Evolutionary conservation across 2,113 vertebrate species (phyloP).

Genomic region (Paratilapia polleni): DNA sequence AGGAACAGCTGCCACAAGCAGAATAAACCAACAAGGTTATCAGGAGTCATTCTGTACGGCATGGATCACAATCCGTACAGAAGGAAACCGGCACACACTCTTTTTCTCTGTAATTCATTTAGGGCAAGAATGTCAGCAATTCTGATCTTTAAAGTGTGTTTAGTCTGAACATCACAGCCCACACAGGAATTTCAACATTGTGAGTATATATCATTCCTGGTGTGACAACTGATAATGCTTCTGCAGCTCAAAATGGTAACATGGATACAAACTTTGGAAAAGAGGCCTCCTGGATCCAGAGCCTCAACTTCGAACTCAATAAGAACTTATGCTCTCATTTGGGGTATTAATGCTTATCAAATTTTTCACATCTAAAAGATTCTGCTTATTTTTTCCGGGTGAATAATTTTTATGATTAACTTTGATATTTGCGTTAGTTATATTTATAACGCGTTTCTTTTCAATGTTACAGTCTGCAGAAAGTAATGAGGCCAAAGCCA

Average conservation of each 20-base stretch:
- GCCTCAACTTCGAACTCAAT: neutral
- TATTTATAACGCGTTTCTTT: neutral
- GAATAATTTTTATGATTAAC: neutral
- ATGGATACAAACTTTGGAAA: neutral
- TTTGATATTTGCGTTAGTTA: neutral
- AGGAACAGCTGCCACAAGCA: neutral
- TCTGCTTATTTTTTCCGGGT: neutral
- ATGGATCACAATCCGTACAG: neutral
- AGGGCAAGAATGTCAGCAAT: neutral
- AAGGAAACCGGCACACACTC: neutral
- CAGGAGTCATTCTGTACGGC: neutral
- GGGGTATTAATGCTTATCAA: neutral
- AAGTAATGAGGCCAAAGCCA: neutral
- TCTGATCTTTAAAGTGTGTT: neutral
- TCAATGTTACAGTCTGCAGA: neutral
- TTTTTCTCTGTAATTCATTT: neutral
- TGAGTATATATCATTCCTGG: neutral
- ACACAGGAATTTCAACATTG: neutral
- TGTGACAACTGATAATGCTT: neutral
- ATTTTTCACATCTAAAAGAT: neutral
- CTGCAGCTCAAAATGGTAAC: neutral
- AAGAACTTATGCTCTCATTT: neutral
- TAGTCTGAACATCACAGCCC: neutral
- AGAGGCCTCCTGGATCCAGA: neutral
- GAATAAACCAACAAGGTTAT: too few relatives aligned